Conservation (phyloP, 1,140 invertebrate genomes). For the Andricus grossulariae region DNA sequence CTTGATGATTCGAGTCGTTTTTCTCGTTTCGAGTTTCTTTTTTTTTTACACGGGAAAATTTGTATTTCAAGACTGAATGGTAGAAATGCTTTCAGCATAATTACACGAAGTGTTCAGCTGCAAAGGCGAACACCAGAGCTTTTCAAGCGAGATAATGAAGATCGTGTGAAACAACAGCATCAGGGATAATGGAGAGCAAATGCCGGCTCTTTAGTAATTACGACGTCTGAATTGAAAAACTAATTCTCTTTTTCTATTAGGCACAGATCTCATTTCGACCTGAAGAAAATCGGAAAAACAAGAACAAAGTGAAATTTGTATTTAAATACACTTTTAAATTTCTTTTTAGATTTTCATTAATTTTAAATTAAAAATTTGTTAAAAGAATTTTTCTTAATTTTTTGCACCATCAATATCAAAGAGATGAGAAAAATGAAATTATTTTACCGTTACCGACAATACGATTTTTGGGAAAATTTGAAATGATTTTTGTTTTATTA, state of each 20-base stretch:
- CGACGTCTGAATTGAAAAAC: too few species aligned
- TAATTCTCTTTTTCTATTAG: too few species aligned
- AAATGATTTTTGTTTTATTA: too few species aligned
- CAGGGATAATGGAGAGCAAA: background rate
- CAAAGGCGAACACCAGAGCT: background rate
- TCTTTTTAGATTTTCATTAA: background rate
- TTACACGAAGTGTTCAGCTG: conserved; percentile 1
- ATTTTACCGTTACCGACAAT: too few species aligned
- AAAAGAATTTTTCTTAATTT: too few species aligned
- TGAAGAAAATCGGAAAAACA: conserved; percentile 28
- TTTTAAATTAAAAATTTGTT: too few species aligned
- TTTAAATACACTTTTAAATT: conserved; percentile 26
- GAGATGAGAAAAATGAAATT: too few species aligned
- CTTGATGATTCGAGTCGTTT: too few species aligned
- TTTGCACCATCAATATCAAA: too few species aligned
- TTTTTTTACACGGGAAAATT: background rate
- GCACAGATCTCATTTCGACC: conserved; percentile 25
- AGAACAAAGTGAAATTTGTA: conserved; percentile 29
- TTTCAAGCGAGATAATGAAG: conserved; percentile 5
- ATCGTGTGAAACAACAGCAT: background rate
- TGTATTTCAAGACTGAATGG: background rate
- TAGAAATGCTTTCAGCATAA: conserved; percentile 11
- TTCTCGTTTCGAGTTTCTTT: background rate
- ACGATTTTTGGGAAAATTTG: too few species aligned
- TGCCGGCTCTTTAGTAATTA: background rate